These are phyloP conservation scores for Corythaeola cristata DNA, from an alignment of 2,113 vertebrate genomes.

Conservation along the genomic window DNA sequence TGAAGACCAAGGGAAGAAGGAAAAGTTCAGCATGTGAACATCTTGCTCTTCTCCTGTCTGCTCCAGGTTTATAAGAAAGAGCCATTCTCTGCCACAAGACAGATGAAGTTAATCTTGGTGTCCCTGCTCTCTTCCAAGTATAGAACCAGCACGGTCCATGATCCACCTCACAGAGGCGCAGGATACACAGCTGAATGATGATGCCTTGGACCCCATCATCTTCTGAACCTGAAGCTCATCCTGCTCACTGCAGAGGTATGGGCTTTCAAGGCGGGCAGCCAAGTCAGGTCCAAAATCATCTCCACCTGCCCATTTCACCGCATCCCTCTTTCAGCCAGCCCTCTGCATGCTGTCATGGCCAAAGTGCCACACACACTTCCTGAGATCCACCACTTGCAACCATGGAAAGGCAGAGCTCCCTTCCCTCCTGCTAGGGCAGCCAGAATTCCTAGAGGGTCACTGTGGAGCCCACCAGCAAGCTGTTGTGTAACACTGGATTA, in stretches of 20 bases:
- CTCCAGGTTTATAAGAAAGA: not conserved
- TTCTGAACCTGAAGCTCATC: not conserved
- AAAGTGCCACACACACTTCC: not conserved
- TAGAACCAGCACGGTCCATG: not conserved
- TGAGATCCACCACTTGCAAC: not conserved
- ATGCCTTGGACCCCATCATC: not conserved
- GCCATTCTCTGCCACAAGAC: not conserved
- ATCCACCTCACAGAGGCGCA: not conserved
- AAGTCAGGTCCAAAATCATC: not conserved
- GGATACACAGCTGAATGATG: not conserved
- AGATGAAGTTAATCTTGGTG: not conserved
- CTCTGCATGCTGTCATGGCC: not conserved
- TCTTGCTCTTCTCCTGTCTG: not conserved
- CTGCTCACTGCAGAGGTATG: not conserved
- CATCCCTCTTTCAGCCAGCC: not conserved
- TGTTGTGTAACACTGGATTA: accelerated
- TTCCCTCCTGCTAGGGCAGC: not conserved
- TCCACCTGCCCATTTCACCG: not conserved
- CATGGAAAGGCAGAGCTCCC: not conserved
- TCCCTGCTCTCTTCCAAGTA: not conserved
- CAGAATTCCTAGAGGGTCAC: not conserved
- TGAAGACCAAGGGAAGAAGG: not conserved
- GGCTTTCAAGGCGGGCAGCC: not conserved
- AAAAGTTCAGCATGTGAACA: not conserved
- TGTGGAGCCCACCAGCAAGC: not conserved